These are phyloP conservation scores for Ctenopoma kingsleyae DNA, from an alignment of 2,797 vertebrate species.

Conservation along the genomic window DNA sequence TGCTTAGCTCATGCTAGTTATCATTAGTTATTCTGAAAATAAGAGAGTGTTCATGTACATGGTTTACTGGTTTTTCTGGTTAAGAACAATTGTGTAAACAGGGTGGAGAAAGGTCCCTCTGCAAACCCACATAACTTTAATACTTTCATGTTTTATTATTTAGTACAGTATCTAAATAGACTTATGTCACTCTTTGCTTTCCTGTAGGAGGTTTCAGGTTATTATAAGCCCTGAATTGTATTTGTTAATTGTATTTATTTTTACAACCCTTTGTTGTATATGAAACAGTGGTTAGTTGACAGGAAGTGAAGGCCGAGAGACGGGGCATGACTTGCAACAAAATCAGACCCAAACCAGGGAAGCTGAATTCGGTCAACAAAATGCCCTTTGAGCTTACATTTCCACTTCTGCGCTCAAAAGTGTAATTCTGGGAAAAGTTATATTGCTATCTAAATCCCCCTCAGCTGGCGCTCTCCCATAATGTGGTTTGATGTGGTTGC, in stretches of 20 bases:
- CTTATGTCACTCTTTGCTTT: not conserved
- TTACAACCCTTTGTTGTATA: too few relatives aligned
- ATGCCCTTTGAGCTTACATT: not conserved
- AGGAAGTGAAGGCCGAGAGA: slow-evolving; percentile 18
- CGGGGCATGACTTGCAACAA: not conserved
- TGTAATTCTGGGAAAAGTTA: not conserved
- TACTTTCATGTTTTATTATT: slow-evolving; percentile 15
- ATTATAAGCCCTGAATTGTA: too few relatives aligned
- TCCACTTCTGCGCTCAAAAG: slow-evolving; percentile 11
- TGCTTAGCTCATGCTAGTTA: slow-evolving; percentile 17
- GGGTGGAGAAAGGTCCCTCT: not conserved
- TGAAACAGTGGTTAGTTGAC: not conserved
- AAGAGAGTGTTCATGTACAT: not conserved
- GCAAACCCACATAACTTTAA: not conserved
- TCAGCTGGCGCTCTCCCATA: not conserved
- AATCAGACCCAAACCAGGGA: slow-evolving; percentile 4
- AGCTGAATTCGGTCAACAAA: not conserved
- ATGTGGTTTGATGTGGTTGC: slow-evolving; percentile 9
- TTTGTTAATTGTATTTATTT: too few relatives aligned
- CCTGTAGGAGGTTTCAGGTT: not conserved
- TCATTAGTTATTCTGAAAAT: slow-evolving; percentile 12
- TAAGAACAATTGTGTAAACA: slow-evolving; percentile 5
- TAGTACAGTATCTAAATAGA: not conserved
- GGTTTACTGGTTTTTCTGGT: slow-evolving; percentile 10
- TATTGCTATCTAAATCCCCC: not conserved